Conservation (phyloP, 2,113 vertebrate species). For the Chloroceryle aenea region DNA sequence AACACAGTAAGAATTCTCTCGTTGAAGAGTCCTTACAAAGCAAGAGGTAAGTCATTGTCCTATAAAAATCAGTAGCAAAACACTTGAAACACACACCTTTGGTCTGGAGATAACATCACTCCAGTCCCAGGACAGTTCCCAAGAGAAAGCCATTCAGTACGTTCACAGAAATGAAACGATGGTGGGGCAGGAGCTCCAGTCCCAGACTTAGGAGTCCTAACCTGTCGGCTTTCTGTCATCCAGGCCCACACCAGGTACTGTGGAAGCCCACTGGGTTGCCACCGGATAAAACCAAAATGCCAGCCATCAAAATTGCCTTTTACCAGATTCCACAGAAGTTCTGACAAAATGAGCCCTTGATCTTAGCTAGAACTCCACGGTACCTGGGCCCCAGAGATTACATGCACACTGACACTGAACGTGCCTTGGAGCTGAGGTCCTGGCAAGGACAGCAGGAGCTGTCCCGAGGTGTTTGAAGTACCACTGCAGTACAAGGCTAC, state of each 20-base stretch:
- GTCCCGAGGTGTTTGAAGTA: neutral
- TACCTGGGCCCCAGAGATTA: neutral
- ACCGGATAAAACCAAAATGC: neutral
- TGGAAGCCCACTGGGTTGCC: neutral
- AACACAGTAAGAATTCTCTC: neutral
- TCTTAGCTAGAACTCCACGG: neutral
- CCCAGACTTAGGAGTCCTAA: fast-evolving
- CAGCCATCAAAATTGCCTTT: neutral
- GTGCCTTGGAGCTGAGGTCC: neutral
- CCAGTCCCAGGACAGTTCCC: neutral
- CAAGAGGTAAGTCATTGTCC: neutral
- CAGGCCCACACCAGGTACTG: fast-evolving
- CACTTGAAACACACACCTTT: neutral
- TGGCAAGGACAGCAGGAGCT: neutral
- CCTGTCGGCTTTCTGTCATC: neutral
- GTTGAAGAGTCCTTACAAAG: neutral
- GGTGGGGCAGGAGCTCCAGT: neutral
- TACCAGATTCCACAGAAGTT: neutral
- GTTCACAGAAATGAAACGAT: neutral
- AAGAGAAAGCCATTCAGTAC: neutral
- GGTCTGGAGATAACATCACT: neutral
- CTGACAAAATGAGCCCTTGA: neutral
- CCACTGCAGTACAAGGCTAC: neutral
- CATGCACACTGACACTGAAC: neutral
- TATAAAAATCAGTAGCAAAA: neutral